Base-by-base conservation (phyloP, 2,888 invertebrate species). In the Cylindroiulus punctatus region DNA sequence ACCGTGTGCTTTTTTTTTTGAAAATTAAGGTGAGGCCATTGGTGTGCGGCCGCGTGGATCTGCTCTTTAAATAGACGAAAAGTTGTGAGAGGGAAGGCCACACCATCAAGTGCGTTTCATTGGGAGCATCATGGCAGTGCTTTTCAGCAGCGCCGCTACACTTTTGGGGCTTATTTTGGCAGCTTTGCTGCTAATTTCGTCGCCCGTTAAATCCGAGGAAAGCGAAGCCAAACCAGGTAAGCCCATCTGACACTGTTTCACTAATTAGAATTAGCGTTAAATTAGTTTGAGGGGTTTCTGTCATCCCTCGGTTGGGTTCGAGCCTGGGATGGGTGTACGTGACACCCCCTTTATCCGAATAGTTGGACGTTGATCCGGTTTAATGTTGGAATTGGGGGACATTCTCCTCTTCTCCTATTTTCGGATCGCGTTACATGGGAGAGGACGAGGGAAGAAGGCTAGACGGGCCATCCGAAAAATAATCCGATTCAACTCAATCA, bases 1-100 rank as follows among this genome's bases (percentile, higher is more conserved):
- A 65, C 22, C 65, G 65, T 19, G 65, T 65, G 19, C n/a, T n/a
- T 8, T 65, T 57, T 65, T 65, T 65, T 65, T 65, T 65, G 7
- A 3, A 65, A 65, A 65, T 65, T 65, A 22, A 65, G 65, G 65
- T 65, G 65, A 65, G 65, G 65, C 65, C 65, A 65, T 65, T 65
- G 65, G 65, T 65, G 65, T 65, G 22, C 65, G 65, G 65, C 65
- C 65, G 65, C 65, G 65, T 65, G 65, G 26, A 65, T 65, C 65
- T 65, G 22, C 26, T 4, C 22, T 65, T 65, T 65, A 65, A 65
- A 65, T 65, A 65, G 65, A 65, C 65, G 26, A n/a, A n/a, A 65
- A n/a, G 26, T 65, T 65, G 7, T 22, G 65, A 17, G 10, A 26
- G 65, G 8, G 65, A 26, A 26, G 65, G 26, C 26, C 65, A 65